A percentile compares a stretch with the other conserved stretches of the same genome.
These are phyloP conservation scores for Micromys minutus DNA, from an alignment of 2,113 vertebrate genomes.

Conservation along the genomic window DNA sequence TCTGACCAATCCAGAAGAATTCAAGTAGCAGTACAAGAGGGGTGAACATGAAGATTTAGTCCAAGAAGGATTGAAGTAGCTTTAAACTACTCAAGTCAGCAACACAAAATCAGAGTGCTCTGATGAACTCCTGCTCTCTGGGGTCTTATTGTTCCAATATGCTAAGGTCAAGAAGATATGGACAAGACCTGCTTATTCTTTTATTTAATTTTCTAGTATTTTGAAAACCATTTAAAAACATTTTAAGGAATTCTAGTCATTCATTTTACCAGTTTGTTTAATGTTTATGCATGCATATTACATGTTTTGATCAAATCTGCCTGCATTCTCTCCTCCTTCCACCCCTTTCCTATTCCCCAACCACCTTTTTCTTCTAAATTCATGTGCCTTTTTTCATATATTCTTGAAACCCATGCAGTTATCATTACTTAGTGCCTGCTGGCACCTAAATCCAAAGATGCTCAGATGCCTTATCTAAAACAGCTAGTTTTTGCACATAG, in stretches of 20 bases:
- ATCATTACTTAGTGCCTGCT: not conserved
- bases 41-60: not conserved
- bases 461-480: not conserved
- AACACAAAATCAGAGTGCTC: too few relatives aligned
- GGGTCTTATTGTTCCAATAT: not conserved
- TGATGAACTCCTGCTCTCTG: not conserved
- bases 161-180: not conserved
- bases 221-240: not conserved
- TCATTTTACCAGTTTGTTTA: not conserved
- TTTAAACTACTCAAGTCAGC: not conserved
- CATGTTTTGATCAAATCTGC: not conserved
- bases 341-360: too few relatives aligned
- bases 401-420: not conserved
- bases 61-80: not conserved
- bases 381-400: not conserved
- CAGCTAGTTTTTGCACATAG: not conserved
- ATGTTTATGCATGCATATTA: not conserved
- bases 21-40: not conserved
- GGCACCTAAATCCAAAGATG: not conserved
- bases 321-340: not conserved
- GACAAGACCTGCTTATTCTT: not conserved
- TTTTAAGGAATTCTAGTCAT: conserved; percentile 1
- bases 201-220: not conserved
- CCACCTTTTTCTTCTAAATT: not conserved
- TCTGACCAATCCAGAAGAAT: not conserved